phyloP scores from a whole-genome alignment of 2,113 vertebrate species.

The Amia ocellicauda region DNA sequence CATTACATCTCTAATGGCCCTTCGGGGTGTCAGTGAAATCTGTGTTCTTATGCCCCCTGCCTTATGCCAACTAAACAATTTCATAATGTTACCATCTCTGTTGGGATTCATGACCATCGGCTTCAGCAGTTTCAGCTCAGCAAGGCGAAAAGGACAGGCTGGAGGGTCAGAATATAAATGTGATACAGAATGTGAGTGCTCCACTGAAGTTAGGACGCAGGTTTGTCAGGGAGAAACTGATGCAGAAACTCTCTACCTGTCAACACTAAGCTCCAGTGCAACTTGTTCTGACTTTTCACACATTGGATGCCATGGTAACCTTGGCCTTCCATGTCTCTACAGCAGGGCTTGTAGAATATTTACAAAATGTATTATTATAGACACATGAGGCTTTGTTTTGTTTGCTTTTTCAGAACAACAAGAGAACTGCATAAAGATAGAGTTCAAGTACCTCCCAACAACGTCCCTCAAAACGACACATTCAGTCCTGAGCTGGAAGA shows the following conservation, averaged over 20 bases:
- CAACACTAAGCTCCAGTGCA: not conserved
- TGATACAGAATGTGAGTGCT: slow-evolving; percentile 11
- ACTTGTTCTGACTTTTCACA: too few relatives aligned
- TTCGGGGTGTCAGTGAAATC: slow-evolving; percentile 41
- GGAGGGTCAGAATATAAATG: slow-evolving; percentile 49
- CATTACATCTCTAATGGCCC: slow-evolving; percentile 20
- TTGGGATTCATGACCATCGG: slow-evolving; percentile 19
- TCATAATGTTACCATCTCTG: slow-evolving; percentile 27
- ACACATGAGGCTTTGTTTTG: too few relatives aligned
- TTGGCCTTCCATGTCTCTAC: not conserved
- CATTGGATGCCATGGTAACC: not conserved
- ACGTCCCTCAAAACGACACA: too few relatives aligned
- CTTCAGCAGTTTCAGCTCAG: slow-evolving; percentile 29
- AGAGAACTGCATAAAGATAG: too few relatives aligned
- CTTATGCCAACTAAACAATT: not conserved
- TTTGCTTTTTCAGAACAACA: too few relatives aligned
- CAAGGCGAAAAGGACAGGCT: slow-evolving; percentile 46
- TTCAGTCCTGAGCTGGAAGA: too few relatives aligned
- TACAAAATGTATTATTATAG: too few relatives aligned
- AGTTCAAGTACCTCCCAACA: too few relatives aligned
- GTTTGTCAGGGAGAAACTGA: slow-evolving; percentile 42
- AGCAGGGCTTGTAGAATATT: too few relatives aligned
- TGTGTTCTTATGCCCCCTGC: too few relatives aligned
- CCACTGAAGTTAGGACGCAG: slow-evolving; percentile 27
- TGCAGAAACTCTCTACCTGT: slow-evolving; percentile 32